phyloP scores from a whole-genome alignment of 1,140 invertebrate genomes.

The Ceratitis capitata region DNA sequence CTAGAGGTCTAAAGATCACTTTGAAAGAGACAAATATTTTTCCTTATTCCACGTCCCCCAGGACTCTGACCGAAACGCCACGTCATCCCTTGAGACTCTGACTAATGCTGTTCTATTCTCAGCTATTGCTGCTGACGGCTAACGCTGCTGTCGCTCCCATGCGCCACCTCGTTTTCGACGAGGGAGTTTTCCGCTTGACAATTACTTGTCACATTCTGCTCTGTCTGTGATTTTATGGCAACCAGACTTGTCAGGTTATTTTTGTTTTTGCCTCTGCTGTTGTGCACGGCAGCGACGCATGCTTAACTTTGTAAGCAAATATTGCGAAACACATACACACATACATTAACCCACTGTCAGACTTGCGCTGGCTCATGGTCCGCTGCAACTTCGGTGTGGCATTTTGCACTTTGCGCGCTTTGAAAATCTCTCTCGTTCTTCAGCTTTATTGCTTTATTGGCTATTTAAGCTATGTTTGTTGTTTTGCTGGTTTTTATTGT shows the following conservation, averaged over 20 bases:
- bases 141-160: not conserved
- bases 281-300: not conserved
- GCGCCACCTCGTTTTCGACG: not conserved
- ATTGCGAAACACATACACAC: not conserved
- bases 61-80: too few species aligned
- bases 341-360: not conserved
- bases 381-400: slow-evolving; percentile 14
- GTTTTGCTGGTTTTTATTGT: not conserved
- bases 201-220: slow-evolving; percentile 18
- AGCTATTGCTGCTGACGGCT: too few species aligned
- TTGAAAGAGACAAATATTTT: too few species aligned
- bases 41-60: too few species aligned
- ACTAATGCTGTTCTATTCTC: too few species aligned
- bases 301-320: not conserved
- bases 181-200: slow-evolving; percentile 34
- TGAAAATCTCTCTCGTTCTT: not conserved
- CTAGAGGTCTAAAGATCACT: too few species aligned
- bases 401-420: slow-evolving; percentile 37
- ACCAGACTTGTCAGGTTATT: not conserved
- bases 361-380: not conserved
- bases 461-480: too few species aligned
- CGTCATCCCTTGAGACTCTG: too few species aligned
- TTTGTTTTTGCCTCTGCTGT: not conserved
- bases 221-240: slow-evolving; percentile 26
- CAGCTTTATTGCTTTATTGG: slow-evolving; percentile 20